These are phyloP conservation scores for Caenorhabditis sp. DNA, from an alignment of 2,888 invertebrate species.

Conservation along the genomic window DNA sequence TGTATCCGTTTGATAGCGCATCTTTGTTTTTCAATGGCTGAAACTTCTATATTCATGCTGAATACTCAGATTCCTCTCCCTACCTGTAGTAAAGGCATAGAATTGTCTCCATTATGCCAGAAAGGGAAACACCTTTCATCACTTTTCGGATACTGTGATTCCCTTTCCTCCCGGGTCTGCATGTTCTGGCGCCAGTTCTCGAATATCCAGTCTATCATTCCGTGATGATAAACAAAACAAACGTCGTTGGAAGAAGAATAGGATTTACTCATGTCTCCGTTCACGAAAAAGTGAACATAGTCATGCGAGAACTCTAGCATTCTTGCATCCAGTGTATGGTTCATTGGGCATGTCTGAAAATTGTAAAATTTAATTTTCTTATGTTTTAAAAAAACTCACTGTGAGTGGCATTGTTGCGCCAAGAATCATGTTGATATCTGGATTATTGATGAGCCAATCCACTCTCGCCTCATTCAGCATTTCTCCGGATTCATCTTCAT, in stretches of 20 bases:
- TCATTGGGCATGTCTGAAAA: constrained; percentile 71
- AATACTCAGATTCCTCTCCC: neutral
- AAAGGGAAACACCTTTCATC: constrained; percentile 74
- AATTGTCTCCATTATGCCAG: constrained; percentile 76
- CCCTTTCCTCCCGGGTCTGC: constrained; percentile 71
- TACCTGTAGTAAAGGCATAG: constrained; percentile 74
- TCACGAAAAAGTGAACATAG: constrained; percentile 82
- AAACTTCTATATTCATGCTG: neutral
- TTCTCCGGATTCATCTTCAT: constrained; percentile 74
- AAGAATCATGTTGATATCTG: constrained; percentile 69
- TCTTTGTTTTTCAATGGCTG: constrained; percentile 67
- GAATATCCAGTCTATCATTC: constrained; percentile 83
- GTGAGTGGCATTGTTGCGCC: constrained; percentile 69
- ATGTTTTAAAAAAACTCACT: constrained; percentile 40
- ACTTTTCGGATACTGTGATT: constrained; percentile 74
- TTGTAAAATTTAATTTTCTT: too few relatives aligned
- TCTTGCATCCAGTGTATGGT: constrained; percentile 77
- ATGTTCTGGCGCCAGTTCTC: constrained; percentile 81
- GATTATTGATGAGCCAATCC: constrained; percentile 72
- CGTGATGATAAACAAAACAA: constrained; percentile 84
- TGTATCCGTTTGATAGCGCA: constrained; percentile 79
- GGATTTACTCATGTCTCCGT: constrained; percentile 77
- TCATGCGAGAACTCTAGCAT: constrained; percentile 82
- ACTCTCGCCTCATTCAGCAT: constrained; percentile 76
- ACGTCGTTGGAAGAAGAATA: constrained; percentile 83